These are phyloP conservation scores for Choreutis nemorana DNA, from an alignment of 2,888 invertebrate genomes.

Conservation along the genomic window DNA sequence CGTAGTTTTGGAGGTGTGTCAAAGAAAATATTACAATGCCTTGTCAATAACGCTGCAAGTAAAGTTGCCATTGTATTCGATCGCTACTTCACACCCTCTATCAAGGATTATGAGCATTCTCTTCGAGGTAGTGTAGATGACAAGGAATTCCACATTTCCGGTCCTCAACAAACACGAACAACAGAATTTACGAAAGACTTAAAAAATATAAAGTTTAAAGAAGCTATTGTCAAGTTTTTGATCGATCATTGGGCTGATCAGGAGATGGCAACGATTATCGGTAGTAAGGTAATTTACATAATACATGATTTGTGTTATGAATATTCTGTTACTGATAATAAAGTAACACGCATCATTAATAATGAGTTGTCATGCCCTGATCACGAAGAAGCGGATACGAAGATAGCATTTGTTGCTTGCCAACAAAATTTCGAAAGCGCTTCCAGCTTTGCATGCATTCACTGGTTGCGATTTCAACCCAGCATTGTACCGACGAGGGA, in stretches of 20 bases:
- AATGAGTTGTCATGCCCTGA: slow-evolving; percentile 5
- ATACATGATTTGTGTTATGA: not conserved
- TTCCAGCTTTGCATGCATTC: slow-evolving; percentile 8
- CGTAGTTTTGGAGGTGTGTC: slow-evolving; percentile 19
- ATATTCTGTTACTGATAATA: slow-evolving; percentile 1
- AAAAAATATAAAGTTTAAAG: slow-evolving; percentile 6
- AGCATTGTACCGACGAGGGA: slow-evolving; percentile 7
- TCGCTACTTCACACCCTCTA: slow-evolving; percentile 4
- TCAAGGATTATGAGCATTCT: slow-evolving; percentile 7
- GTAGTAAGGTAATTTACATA: not conserved
- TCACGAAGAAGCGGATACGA: slow-evolving; percentile 6
- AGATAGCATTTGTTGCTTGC: slow-evolving; percentile 5
- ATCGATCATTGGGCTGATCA: slow-evolving; percentile 6
- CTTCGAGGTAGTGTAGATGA: slow-evolving; percentile 5
- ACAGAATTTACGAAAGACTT: slow-evolving; percentile 6
- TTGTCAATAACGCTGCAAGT: slow-evolving; percentile 9
- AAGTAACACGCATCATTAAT: slow-evolving; percentile 4
- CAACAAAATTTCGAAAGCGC: slow-evolving; percentile 9
- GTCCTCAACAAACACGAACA: slow-evolving; percentile 6
- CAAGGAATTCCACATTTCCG: slow-evolving; percentile 5
- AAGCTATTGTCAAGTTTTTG: slow-evolving; percentile 5
- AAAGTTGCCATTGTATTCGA: slow-evolving; percentile 9
- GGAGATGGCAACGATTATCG: slow-evolving; percentile 3
- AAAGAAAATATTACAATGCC: slow-evolving; percentile 15
- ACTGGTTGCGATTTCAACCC: slow-evolving; percentile 7